A percentile compares a stretch with the other conserved stretches of the same genome.
These are phyloP conservation scores for Protophormia terraenovae DNA, from an alignment of 2,888 invertebrate species.

Conservation along the genomic window DNA sequence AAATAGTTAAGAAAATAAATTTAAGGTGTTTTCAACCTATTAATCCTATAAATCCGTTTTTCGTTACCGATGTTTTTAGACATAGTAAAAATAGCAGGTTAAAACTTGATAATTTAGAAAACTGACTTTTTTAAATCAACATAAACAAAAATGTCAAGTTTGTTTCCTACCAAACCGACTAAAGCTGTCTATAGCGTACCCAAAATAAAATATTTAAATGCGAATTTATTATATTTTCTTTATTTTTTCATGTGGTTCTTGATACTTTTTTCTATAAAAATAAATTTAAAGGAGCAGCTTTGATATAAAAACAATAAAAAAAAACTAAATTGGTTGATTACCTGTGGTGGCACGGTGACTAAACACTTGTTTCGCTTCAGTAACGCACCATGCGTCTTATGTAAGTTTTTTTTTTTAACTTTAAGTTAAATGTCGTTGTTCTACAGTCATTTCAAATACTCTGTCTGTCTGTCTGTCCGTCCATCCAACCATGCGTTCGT, in stretches of 20 bases:
- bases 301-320: constrained; percentile 37
- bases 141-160: too few species aligned
- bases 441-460: neutral
- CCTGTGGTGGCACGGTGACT: constrained; percentile 75
- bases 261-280: constrained; percentile 24
- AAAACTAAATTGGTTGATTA: constrained; percentile 59
- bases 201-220: constrained; percentile 47
- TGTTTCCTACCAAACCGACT: too few species aligned
- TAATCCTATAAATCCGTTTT: too few species aligned
- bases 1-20: too few species aligned
- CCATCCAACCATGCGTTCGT: constrained; percentile 15
- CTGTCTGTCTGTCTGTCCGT: too few species aligned
- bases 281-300: constrained; percentile 69
- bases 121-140: too few species aligned
- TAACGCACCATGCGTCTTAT: constrained; percentile 76
- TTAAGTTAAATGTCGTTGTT: constrained; percentile 26
- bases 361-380: constrained; percentile 81
- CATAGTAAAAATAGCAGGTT: too few species aligned
- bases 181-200: neutral
- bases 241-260: constrained; percentile 6
- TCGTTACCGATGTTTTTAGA: too few species aligned
- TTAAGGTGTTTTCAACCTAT: too few species aligned
- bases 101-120: too few species aligned
- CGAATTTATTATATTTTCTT: constrained; percentile 47
- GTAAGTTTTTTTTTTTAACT: neutral